Evolutionary conservation across 2,797 vertebrate species (phyloP), one percentile per base, ranked within the genome.

Genomic region (Salmo trutta): DNA sequence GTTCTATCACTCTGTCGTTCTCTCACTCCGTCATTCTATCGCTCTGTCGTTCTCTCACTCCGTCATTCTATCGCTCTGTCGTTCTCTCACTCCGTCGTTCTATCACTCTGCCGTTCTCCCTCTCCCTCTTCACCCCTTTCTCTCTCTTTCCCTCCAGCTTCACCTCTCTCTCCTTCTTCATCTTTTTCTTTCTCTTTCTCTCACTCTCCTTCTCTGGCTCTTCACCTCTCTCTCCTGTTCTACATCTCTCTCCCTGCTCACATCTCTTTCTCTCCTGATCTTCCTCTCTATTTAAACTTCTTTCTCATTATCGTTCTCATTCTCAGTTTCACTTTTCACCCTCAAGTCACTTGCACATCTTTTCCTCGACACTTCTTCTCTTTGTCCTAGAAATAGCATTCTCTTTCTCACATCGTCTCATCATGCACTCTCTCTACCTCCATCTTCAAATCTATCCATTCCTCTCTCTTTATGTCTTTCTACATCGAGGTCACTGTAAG

Each of bases 191-290:
- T 86, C 87, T 17, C 68, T 33, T 27, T 73, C 52, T 56, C 27
- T 31, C 51, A 19, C 71, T 56, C 71, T 70, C 3, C 2, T 5
- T 54, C 21, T 56, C 27, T 56, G 2, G 76, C 82, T 73, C 65
- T 80, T 84, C 77, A 73, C 74, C 83, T 66, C 53, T 19, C 62
- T 27, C n/a, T 15, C 62, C 31, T 68, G 8, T 21, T 19, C 21
- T 31, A 5, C 2, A 73, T 73, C 83, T 68, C 65, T 56, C 67
- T 27, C 27, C 4, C 27, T 27, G 33, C 56, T 77, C 27, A 21
- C 33, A 33, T 75, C 84, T 85, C 86, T 89, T 82, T 86, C 77
- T 71, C 74, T 79, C 65, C 7, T 33, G 29, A 19, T 69, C 3
- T 29, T 33, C n/a, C 1, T 21, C 36, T 21, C 29, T 29, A 5